Evolutionary conservation across 2,113 vertebrate genomes (phyloP), one percentile per base, ranked within the genome.

Genomic region (Syngnathus scovelli): DNA sequence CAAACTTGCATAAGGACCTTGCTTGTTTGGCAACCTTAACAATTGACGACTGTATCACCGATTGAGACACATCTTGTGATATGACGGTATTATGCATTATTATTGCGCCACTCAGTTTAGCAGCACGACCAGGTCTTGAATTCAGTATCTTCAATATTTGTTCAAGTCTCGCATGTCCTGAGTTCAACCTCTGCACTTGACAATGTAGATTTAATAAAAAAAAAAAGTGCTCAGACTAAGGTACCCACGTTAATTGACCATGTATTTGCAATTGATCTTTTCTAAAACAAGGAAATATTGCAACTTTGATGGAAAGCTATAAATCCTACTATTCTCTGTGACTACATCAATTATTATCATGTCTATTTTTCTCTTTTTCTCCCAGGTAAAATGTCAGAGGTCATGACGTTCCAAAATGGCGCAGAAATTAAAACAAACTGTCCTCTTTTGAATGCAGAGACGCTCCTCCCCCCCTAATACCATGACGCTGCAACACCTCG

Each of bases 401-500:
- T 3, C 52, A 54, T 54, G 54, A 11, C 54, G 21, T 46, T 5
- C 6, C 18, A 1, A 11, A 27, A 18, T 2, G 0, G 27, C 10
- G 52, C 23, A 44, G 2, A 2, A 39, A 67, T 19, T 19, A 66
- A 39, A 72, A 71, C 52, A 33, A 16, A 37, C 15, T 2, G 19
- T 56, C 23, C 5, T 39, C 68, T 38, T 68, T 55, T 65, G 55
- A 54, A 64, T 33, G 68, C 69, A 23, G 54, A 67, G 64, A 49
- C 44, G 33, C 6, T 13, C 63, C 62, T 49, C 51, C 23, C 55
- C 38, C 46, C 52, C 62, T 27, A 78, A 86, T 71, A 76, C 78
- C 36, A 61, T 78, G 81, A 79, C 84, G 83, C 78, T 79, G 76
- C 83, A 75, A 64, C 69, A 58, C 16, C n/a, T 27, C 39, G 66